phyloP scores from a whole-genome alignment of 2,888 invertebrate species.

The Heterodera filipjevi region DNA sequence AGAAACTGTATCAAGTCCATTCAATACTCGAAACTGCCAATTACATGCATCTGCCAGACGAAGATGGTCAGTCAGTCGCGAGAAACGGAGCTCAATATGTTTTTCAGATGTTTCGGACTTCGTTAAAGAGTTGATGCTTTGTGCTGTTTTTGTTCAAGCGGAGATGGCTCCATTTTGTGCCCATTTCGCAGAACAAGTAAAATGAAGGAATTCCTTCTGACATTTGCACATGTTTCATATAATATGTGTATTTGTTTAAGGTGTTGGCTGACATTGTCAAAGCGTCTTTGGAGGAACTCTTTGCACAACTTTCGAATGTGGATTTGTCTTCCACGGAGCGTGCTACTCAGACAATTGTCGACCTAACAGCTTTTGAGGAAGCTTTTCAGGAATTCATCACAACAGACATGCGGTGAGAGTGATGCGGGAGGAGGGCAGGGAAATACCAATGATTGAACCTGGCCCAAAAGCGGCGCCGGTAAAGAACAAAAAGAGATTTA shows the following conservation, averaged over 20 bases:
- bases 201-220: conserved; percentile 20
- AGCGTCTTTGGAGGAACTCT: conserved; percentile 21
- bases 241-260: not conserved
- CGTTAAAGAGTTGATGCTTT: conserved; percentile 64
- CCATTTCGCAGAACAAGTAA: conserved; percentile 51
- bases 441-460: not conserved
- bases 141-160: conserved; percentile 60
- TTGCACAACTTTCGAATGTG: conserved; percentile 20
- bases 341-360: conserved; percentile 60
- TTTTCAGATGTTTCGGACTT: conserved; percentile 59
- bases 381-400: conserved; percentile 46
- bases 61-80: conserved; percentile 42
- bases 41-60: conserved; percentile 55
- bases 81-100: not conserved
- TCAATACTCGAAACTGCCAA: conserved; percentile 49
- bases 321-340: conserved; percentile 36
- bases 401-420: conserved; percentile 32
- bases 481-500: too few species aligned
- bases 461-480: too few species aligned
- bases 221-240: conserved; percentile 1
- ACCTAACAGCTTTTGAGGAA: conserved; percentile 60
- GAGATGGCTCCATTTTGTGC: conserved; percentile 61
- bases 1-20: conserved; percentile 51
- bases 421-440: too few species aligned
- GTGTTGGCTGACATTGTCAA: conserved; percentile 38